Evolutionary conservation across 2,888 invertebrate genomes (phyloP), one percentile per base, ranked within the genome.

Genomic region (Sepioteuthis lessoniana): DNA sequence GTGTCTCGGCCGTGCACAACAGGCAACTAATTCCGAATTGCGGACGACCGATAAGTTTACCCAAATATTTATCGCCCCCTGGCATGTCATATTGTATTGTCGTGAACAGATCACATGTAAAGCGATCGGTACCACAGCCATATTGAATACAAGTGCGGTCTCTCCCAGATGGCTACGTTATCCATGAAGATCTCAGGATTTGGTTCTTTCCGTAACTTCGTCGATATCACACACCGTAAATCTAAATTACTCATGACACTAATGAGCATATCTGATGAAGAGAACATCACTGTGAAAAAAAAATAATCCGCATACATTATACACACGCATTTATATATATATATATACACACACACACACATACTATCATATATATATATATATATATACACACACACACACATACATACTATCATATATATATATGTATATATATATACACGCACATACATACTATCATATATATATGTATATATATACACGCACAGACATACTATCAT

Each of bases 201-300:
- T n/a, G 16, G n/a, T n/a, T 35, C n/a, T 35, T 35, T 76, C 76
- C 76, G 76, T 76, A 76, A 76, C 76, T 76, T 76, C 76, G 35
- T n/a, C 35, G 16, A n/a, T 76, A 10, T 76, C 76, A 76, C 1
- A 16, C 76, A 16, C n/a, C 10, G 76, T 76, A 76, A 76, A 76
- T 76, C 76, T 76, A 76, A 16, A 76, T 76, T 76, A 76, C 16
- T 13, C n/a, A 8, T 76, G 76, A 76, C 76, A 76, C 76, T 76
- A 76, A 76, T 76, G 76, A 76, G n/a, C n/a, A 76, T 76, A 76
- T 76, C 76, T 76, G 76, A 76, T 76, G 76, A 76, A 76, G 76
- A 76, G 76, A 76, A 13, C 76, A 76, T 35, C 76, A 76, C n/a
- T 19, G n/a, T 35, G 35, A 0, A n/a, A 19, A 13, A 76, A 76